A percentile compares a stretch with the other conserved stretches of the same genome.
Conservation (phyloP, 2,797 vertebrate genomes). For the Pterois miles region DNA sequence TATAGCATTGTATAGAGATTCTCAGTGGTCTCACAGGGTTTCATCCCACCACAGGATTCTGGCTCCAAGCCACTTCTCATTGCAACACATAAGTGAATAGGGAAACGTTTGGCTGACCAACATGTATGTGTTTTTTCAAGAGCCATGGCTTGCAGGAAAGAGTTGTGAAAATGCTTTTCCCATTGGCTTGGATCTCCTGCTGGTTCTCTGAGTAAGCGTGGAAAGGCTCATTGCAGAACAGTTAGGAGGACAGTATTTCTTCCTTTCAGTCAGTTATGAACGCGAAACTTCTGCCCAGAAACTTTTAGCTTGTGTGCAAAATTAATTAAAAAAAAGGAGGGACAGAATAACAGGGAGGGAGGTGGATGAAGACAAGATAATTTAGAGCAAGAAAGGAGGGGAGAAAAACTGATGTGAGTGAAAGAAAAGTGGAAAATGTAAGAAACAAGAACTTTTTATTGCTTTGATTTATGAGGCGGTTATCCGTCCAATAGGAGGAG, state of each 20-base stretch:
- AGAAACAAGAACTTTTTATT: slow-evolving; percentile 51
- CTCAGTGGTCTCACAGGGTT: background rate
- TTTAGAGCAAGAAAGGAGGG: background rate
- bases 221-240: slow-evolving; percentile 66
- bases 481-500: slow-evolving; percentile 50
- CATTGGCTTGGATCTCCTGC: slow-evolving; percentile 42
- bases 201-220: slow-evolving; percentile 67
- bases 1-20: background rate
- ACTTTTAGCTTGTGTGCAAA: slow-evolving; percentile 14
- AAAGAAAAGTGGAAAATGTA: slow-evolving; percentile 35
- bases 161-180: slow-evolving; percentile 62
- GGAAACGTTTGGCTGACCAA: slow-evolving; percentile 40
- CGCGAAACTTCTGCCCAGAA: slow-evolving; percentile 38
- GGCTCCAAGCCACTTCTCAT: slow-evolving; percentile 17
- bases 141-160: slow-evolving; percentile 39
- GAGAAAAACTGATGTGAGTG: background rate
- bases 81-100: slow-evolving; percentile 41
- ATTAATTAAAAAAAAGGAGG: slow-evolving; percentile 10
- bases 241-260: slow-evolving; percentile 62
- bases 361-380: slow-evolving; percentile 23
- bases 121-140: slow-evolving; percentile 32
- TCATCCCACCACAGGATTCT: slow-evolving; percentile 11
- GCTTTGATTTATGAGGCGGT: slow-evolving; percentile 65
- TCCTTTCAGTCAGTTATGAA: slow-evolving; percentile 33
- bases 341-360: background rate